Percentiles rank a stretch among this genome's conserved stretches.
Evolutionary conservation across 2,113 vertebrate genomes (phyloP).

Genomic region (Boleophthalmus pectinirostris): DNA sequence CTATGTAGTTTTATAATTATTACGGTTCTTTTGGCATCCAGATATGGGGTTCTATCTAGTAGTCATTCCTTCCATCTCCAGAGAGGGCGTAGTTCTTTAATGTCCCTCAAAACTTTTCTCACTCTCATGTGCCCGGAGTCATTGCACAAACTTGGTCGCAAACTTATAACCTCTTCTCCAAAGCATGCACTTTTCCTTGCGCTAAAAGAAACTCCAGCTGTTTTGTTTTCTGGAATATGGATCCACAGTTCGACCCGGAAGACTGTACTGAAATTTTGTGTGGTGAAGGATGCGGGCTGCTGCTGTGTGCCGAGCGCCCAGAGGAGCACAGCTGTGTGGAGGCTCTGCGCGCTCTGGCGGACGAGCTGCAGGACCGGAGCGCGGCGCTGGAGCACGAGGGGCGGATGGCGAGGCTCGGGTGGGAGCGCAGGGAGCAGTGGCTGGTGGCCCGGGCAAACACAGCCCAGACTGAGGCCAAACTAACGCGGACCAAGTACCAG

Average conservation of each 20-base stretch:
- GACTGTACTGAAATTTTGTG: conserved; percentile 32
- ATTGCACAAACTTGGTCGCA: conserved; percentile 7
- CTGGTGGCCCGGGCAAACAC: conserved; percentile 72
- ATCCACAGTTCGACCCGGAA: conserved; percentile 26
- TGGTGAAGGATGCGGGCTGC: conserved; percentile 55
- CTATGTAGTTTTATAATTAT: too few relatives aligned
- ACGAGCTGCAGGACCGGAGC: conserved; percentile 50
- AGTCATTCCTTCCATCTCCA: conserved; percentile 5
- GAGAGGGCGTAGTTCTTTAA: conserved; percentile 32
- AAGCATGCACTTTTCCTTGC: conserved; percentile 44
- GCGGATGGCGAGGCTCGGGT: conserved; percentile 62
- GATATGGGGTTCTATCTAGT: neutral
- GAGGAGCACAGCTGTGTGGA: conserved; percentile 60
- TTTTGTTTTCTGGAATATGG: conserved; percentile 21
- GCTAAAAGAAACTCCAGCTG: neutral
- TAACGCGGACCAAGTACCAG: conserved; percentile 74
- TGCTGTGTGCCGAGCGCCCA: conserved; percentile 21
- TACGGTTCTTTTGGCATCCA: too few relatives aligned
- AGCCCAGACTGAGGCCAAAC: conserved; percentile 80
- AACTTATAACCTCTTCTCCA: neutral
- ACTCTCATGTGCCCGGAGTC: conserved; percentile 7
- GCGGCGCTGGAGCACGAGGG: conserved; percentile 56
- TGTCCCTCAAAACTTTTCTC: conserved; percentile 23
- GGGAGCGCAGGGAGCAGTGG: conserved; percentile 73
- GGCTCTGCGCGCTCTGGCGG: conserved; percentile 51